A percentile compares a stretch with the other conserved stretches of the same genome.
phyloP scores from a whole-genome alignment of 2,888 invertebrate species.

The Vannuccia rotundouncinata region DNA sequence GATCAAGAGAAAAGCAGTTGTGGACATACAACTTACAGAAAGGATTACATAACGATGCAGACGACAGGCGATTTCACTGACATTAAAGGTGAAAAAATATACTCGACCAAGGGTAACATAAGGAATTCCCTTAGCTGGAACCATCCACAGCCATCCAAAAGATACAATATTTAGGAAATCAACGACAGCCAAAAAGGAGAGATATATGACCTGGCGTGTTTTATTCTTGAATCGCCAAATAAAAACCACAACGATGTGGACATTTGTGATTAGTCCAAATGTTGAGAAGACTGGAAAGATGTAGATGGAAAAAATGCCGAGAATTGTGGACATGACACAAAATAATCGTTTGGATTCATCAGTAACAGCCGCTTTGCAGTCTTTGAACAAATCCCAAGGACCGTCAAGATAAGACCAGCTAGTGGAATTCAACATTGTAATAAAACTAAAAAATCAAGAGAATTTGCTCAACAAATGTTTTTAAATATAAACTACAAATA shows the following conservation, averaged over 20 bases:
- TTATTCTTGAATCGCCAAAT: background rate
- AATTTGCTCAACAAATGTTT: too few species aligned
- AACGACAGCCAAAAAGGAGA: background rate
- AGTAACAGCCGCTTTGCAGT: background rate
- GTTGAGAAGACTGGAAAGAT: background rate
- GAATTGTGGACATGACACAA: background rate
- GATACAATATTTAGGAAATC: background rate
- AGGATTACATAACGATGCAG: background rate
- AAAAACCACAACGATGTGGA: background rate
- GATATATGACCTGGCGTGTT: background rate
- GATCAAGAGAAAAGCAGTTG: background rate
- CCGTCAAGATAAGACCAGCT: background rate
- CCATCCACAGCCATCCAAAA: background rate
- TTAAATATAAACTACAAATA: too few species aligned
- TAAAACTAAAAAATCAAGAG: too few species aligned
- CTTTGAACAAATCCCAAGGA: background rate
- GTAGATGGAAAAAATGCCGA: background rate
- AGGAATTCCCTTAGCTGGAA: conserved; percentile 25
- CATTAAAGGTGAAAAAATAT: background rate
- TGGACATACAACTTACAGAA: background rate
- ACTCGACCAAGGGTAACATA: background rate
- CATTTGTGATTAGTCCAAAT: conserved; percentile 1
- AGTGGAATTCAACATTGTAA: background rate
- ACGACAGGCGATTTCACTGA: background rate
- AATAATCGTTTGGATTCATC: background rate